Evolutionary conservation across 2,113 vertebrate species (phyloP), one percentile per base, ranked within the genome.

Genomic region (Macheiramphus alcinus): DNA sequence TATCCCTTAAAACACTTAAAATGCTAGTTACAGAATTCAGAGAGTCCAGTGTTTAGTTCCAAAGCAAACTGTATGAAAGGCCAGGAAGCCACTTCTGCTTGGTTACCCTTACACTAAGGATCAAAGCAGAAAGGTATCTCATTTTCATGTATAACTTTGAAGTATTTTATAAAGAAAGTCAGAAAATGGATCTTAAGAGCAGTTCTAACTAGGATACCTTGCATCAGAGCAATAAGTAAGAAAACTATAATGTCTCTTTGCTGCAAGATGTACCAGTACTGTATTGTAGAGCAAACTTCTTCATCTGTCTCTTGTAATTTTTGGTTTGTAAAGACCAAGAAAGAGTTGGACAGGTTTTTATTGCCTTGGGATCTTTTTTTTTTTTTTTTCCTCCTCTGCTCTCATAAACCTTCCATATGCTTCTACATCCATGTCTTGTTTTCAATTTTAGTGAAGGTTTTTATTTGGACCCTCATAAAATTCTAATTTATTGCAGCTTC

Each of bases 401-500:
- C 87, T 96, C 82, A 92, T 97, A 96, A 97, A 95, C 72, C 32
- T 88, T 88, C 95, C 94, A 95, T 94, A 97, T 95, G 73, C 63
- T 97, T 95, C 81, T 84, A 88, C 23, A 78, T 76, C 56, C 70
- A 80, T 94, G 80, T 62, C 73, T 91, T 97, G 94, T 95, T 97
- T 97, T 97, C 84, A 93, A 79, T 96, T 97, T 96, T 72, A 88
- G 92, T 75, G 73, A 90, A 97, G 81, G 75, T 68, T 97, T 97
- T 93, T 97, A 93, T 94, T 97, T 94, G 89, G 74, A 93, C 65
- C 62, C 89, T 94, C 93, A 80, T 97, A 96, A 97, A 97, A 94
- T 89, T 94, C 55, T 97, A 94, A 96, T 98, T 96, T 96, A 96
- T 93, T 93, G 52, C 93, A 93, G 86, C 92, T 94, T 97, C 83